phyloP scores from a whole-genome alignment of 2,888 invertebrate genomes.

The Cerastis rubricosa region DNA sequence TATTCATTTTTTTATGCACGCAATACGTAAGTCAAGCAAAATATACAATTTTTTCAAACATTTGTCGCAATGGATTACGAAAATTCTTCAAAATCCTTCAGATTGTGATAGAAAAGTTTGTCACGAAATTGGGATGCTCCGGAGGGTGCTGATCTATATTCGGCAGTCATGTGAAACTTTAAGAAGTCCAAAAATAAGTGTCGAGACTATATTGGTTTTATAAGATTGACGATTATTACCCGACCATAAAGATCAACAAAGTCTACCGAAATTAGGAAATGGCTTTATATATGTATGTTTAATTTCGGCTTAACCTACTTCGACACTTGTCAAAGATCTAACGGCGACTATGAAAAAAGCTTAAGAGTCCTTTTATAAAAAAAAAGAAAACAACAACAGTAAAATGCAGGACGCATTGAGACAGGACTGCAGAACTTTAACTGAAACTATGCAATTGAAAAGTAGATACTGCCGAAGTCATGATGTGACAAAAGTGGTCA shows the following conservation, averaged over 20 bases:
- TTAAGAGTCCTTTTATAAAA: background rate
- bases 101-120: background rate
- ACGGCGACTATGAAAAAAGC: background rate
- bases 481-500: background rate
- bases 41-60: background rate
- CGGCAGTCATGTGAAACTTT: background rate
- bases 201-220: slow-evolving; percentile 7
- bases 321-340: background rate
- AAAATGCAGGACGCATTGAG: background rate
- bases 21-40: background rate
- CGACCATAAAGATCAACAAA: background rate
- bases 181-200: background rate
- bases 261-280: background rate
- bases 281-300: background rate
- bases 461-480: background rate
- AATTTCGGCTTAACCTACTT: background rate
- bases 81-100: background rate
- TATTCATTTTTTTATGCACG: background rate
- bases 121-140: background rate
- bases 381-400: background rate
- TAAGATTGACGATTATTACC: slow-evolving; percentile 5
- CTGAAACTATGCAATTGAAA: background rate
- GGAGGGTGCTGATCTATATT: background rate
- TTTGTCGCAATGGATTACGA: background rate
- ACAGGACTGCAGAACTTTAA: background rate